A percentile compares a stretch with the other conserved stretches of the same genome.
Conservation (phyloP, 2,888 invertebrate genomes). For the Protonemura montana region DNA sequence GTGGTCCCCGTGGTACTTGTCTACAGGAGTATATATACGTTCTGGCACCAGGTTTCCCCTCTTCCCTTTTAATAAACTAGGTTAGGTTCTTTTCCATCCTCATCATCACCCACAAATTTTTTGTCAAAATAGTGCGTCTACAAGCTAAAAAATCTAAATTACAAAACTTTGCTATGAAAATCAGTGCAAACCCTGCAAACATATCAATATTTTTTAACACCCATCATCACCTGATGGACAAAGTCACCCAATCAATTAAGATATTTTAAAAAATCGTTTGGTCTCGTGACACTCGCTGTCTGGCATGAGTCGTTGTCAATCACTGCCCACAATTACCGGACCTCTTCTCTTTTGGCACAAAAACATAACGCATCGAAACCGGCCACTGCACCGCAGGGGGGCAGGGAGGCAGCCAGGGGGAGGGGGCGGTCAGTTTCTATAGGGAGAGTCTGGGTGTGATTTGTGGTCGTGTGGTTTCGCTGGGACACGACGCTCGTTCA, state of each 20-base stretch:
- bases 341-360: not conserved
- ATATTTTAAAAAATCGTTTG: not conserved
- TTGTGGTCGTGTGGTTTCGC: conserved; percentile 34
- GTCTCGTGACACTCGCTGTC: not conserved
- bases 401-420: not conserved
- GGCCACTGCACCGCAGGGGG: not conserved
- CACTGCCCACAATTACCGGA: not conserved
- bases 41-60: too few relatives aligned
- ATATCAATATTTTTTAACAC: too few relatives aligned
- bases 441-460: conserved; percentile 24
- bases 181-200: too few relatives aligned
- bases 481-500: conserved; percentile 23
- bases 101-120: too few relatives aligned
- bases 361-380: not conserved
- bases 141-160: too few relatives aligned
- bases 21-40: too few relatives aligned
- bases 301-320: not conserved
- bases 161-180: too few relatives aligned
- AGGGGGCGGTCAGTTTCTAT: not conserved
- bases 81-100: too few relatives aligned
- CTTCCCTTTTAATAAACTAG: too few relatives aligned
- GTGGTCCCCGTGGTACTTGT: too few relatives aligned
- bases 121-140: too few relatives aligned
- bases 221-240: too few relatives aligned
- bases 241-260: not conserved